Conservation (phyloP, 2,888 invertebrate genomes). For the Pedicia rivosa region DNA sequence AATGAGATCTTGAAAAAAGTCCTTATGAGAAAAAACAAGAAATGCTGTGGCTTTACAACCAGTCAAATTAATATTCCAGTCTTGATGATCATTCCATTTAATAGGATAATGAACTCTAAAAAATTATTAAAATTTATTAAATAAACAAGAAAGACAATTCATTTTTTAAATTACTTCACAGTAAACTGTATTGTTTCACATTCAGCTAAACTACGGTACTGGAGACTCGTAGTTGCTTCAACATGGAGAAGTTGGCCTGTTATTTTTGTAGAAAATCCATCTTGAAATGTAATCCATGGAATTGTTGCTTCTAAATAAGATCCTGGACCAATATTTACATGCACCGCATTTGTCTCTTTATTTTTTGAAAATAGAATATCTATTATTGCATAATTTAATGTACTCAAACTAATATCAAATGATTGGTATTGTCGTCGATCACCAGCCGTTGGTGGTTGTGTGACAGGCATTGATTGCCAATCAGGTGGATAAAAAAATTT, state of each 20-base stretch:
- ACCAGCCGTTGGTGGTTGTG: conserved; percentile 69
- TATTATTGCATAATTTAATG: conserved; percentile 82
- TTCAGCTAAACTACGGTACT: conserved; percentile 81
- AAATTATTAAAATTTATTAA: not conserved
- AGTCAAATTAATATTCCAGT: conserved; percentile 81
- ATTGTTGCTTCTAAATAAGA: conserved; percentile 93
- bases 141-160: not conserved
- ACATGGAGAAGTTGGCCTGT: conserved; percentile 87
- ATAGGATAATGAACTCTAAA: conserved; percentile 60
- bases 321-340: conserved; percentile 87
- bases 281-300: conserved; percentile 79
- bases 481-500: conserved; percentile 92
- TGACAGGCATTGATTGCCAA: conserved; percentile 63
- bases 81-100: conserved; percentile 92
- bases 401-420: conserved; percentile 83
- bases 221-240: conserved; percentile 90
- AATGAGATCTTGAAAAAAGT: conserved; percentile 89
- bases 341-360: conserved; percentile 87
- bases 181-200: conserved; percentile 92
- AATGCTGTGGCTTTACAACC: conserved; percentile 89
- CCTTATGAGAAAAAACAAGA: conserved; percentile 87
- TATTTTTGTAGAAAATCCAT: conserved; percentile 80
- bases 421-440: conserved; percentile 77
- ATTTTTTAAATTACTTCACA: conserved; percentile 38
- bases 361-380: conserved; percentile 92